Percentiles rank a stretch among this genome's conserved stretches.
Conservation (phyloP, 1,140 invertebrate species). For the Drosophila repleta region DNA sequence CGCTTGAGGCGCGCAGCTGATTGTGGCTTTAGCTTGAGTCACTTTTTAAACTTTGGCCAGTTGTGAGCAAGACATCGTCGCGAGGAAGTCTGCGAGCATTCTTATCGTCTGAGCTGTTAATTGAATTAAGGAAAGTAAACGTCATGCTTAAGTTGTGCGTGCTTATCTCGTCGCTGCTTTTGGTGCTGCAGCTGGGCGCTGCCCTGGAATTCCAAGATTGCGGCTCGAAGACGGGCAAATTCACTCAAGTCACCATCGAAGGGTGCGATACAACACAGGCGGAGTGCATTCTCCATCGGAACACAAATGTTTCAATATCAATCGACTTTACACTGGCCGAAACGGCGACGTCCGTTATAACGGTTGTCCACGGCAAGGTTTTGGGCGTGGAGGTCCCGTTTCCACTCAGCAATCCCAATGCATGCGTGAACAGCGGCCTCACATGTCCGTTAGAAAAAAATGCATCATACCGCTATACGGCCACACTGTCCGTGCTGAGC, state of each 20-base stretch:
- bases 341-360: conserved; percentile 83
- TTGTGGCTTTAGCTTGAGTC: conserved; percentile 32
- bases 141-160: conserved; percentile 62
- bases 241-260: conserved; percentile 85
- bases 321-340: conserved; percentile 85
- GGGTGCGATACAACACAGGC: conserved; percentile 85
- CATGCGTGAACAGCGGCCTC: conserved; percentile 87
- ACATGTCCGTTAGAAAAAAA: conserved; percentile 87
- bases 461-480: conserved; percentile 86
- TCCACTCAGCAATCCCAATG: conserved; percentile 87
- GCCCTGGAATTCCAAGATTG: conserved; percentile 60
- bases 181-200: conserved; percentile 42
- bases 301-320: conserved; percentile 86
- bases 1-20: conserved; percentile 63
- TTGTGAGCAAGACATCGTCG: conserved; percentile 57
- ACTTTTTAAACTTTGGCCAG: conserved; percentile 42
- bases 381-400: conserved; percentile 89
- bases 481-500: conserved; percentile 86
- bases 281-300: conserved; percentile 86
- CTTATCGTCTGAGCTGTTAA: conserved; percentile 50
- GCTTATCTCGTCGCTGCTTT: conserved; percentile 50
- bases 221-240: conserved; percentile 86
- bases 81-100: conserved; percentile 12
- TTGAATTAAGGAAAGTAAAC: conserved; percentile 62
- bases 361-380: conserved; percentile 89